A percentile compares a stretch with the other conserved stretches of the same genome.
Evolutionary conservation across 1,140 invertebrate genomes (phyloP).

Genomic region (Drosophila varians): DNA sequence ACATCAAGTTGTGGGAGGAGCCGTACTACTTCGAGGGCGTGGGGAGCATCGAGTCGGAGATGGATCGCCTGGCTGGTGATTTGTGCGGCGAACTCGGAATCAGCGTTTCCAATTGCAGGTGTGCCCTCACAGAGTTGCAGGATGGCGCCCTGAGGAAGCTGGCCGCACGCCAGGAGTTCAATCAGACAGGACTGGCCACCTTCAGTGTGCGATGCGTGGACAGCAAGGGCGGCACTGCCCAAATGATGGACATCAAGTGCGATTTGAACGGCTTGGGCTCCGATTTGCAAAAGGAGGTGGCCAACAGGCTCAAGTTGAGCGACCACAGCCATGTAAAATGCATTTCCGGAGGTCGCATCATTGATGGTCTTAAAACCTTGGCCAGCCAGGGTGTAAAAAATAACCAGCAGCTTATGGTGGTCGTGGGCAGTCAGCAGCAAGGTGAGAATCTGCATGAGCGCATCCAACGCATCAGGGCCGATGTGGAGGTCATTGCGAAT

Average conservation of each 20-base stretch:
- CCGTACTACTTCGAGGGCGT: constrained; percentile 86
- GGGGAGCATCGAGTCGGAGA: constrained; percentile 79
- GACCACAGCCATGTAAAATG: constrained; percentile 85
- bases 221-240: constrained; percentile 44
- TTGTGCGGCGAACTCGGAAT: constrained; percentile 85
- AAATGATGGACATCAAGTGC: constrained; percentile 62
- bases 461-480: constrained; percentile 62
- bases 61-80: constrained; percentile 85
- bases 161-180: constrained; percentile 86
- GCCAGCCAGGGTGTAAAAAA: constrained; percentile 86
- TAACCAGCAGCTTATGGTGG: constrained; percentile 88
- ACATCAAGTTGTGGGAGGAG: constrained; percentile 88
- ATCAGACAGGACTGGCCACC: constrained; percentile 86
- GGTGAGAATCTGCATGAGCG: constrained; percentile 56
- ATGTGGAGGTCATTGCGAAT: constrained; percentile 67
- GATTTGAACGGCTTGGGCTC: constrained; percentile 79
- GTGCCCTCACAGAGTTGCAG: constrained; percentile 86
- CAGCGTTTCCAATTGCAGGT: constrained; percentile 84
- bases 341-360: constrained; percentile 87
- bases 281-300: constrained; percentile 85
- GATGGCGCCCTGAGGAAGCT: constrained; percentile 87
- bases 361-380: constrained; percentile 84
- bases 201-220: constrained; percentile 72
- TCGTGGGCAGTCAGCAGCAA: constrained; percentile 81
- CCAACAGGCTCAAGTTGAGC: constrained; percentile 82